A percentile compares a stretch with the other conserved stretches of the same genome.
These are phyloP conservation scores for Atherix ibis DNA, from an alignment of 2,888 invertebrate species.

Conservation along the genomic window DNA sequence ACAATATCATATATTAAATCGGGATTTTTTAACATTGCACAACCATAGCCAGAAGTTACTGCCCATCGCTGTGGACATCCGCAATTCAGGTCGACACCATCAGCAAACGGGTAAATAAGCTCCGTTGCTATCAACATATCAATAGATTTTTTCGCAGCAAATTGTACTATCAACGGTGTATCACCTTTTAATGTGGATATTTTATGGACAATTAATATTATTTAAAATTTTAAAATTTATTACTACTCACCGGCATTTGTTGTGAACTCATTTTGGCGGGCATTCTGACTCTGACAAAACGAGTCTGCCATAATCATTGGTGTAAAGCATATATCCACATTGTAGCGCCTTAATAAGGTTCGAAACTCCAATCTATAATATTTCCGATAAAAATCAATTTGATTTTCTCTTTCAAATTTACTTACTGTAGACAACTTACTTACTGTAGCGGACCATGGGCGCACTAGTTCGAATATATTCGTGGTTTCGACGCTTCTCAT, in stretches of 20 bases:
- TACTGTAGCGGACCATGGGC: constrained; percentile 93
- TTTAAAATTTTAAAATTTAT: constrained; percentile 1
- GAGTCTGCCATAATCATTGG: constrained; percentile 96
- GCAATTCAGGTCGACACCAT: constrained; percentile 93
- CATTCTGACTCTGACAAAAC: constrained; percentile 76
- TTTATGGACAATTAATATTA: background rate
- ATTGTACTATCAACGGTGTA: constrained; percentile 79
- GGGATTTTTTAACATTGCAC: constrained; percentile 65
- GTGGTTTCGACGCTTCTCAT: constrained; percentile 34
- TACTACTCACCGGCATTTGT: constrained; percentile 38
- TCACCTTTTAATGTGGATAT: constrained; percentile 51
- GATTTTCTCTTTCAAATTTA: constrained; percentile 3
- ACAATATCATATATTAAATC: constrained; percentile 71
- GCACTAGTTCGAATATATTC: constrained; percentile 66
- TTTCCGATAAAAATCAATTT: constrained; percentile 12
- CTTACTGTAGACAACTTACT: constrained; percentile 37
- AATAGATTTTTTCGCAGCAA: constrained; percentile 71
- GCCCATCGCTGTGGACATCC: constrained; percentile 97
- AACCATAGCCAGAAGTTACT: constrained; percentile 77
- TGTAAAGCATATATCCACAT: constrained; percentile 79
- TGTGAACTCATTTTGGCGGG: constrained; percentile 66
- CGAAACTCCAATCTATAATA: constrained; percentile 54
- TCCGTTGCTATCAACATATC: constrained; percentile 78
- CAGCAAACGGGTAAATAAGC: constrained; percentile 66
- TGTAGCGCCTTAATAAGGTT: constrained; percentile 56